Base-by-base conservation (phyloP, 2,888 invertebrate genomes). In the Phania funesta region DNA sequence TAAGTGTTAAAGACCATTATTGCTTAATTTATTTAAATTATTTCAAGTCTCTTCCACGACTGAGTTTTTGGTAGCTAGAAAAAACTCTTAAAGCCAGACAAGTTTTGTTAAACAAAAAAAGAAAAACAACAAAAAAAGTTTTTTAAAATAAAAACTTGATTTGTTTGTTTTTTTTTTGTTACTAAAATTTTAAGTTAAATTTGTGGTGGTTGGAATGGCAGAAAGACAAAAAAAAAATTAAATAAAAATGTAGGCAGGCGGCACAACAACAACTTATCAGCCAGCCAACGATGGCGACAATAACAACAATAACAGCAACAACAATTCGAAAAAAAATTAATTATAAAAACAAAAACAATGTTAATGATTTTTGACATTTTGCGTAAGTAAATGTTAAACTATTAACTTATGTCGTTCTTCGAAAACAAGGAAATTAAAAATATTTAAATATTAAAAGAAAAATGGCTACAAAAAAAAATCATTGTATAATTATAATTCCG, bases 341-440 rank as follows among this genome's bases (percentile, higher is more conserved):
- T 3, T 62, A 54, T 22, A 32, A 54, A 24, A 16, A 32, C 8
- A 35, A 26, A 56, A 35, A 16, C 16, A 73, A 56, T 74, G 58
- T 46, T 68, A 70, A 60, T 67, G 75, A 78, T 78, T 74, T 78
- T 70, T 82, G 78, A 82, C 82, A 82, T 78, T 77, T 78, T 78
- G 74, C 65, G 82, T 82, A 77, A 74, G 64, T 68, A 82, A 82
- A 82, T 82, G 82, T 74, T 78, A 82, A 78, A 77, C n/a, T 65
- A 78, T 74, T 78, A 52, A 58, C 54, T 58, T 26, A 70, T n/a
- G n/a, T n/a, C n/a, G 56, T n/a, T 48, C 24, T 76, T 24, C 11
- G 35, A 56, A 74, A 56, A 46, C 52, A 74, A 78, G 78, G 77
- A 82, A 78, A 64, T 50, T 38, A 35, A 18, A n/a, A 41, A 13